Evolutionary conservation across 1,140 invertebrate genomes (phyloP).

Genomic region (Littorina saxatilis): DNA sequence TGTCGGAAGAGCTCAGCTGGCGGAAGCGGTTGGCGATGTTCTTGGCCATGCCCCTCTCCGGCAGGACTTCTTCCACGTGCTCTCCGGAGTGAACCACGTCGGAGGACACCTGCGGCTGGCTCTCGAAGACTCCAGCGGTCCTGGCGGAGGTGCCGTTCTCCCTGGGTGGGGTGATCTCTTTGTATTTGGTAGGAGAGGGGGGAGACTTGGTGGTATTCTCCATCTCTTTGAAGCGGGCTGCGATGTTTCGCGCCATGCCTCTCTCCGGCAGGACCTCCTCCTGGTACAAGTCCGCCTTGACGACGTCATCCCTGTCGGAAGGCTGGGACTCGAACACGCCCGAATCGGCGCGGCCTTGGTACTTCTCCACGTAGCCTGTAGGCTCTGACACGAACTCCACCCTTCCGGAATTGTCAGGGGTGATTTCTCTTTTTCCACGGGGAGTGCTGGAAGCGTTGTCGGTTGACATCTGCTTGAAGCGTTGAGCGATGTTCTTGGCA

Average conservation of each 20-base stretch:
- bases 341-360: constrained; percentile 60
- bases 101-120: constrained; percentile 52
- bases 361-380: constrained; percentile 49
- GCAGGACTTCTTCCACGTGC: constrained; percentile 57
- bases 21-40: constrained; percentile 64
- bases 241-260: constrained; percentile 66
- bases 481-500: constrained; percentile 60
- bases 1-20: constrained; percentile 54
- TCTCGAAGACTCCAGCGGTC: constrained; percentile 62
- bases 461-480: constrained; percentile 58
- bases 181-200: constrained; percentile 47
- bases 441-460: constrained; percentile 2
- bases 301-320: constrained; percentile 51
- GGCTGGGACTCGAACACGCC: constrained; percentile 70
- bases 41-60: constrained; percentile 64
- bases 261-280: constrained; percentile 65
- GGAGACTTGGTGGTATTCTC: constrained; percentile 52
- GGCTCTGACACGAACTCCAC: constrained; percentile 69
- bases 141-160: constrained; percentile 52
- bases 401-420: constrained; percentile 46
- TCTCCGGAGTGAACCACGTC: constrained; percentile 60
- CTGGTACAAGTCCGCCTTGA: constrained; percentile 54
- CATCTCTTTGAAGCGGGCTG: constrained; percentile 65
- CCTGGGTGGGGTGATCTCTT: constrained; percentile 64
- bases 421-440: constrained; percentile 48